A percentile compares a stretch with the other conserved stretches of the same genome.
Conservation (phyloP, 2,113 vertebrate species). For the Festucalex cinctus region DNA sequence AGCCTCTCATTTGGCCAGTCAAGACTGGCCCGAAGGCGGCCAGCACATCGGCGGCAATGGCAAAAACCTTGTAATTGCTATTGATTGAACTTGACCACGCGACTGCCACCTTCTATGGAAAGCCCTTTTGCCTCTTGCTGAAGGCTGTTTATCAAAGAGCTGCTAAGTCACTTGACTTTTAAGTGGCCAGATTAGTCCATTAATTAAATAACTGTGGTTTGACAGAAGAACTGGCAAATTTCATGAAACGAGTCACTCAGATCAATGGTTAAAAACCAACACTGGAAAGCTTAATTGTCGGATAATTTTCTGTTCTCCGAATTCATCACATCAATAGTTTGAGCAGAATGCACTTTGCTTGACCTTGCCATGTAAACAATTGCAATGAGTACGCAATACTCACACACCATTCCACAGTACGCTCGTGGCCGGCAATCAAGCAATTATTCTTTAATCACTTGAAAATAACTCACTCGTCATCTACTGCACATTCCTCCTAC, state of each 20-base stretch:
- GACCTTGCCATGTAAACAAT: not conserved
- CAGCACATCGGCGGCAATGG: constrained; percentile 13
- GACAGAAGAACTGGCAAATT: constrained; percentile 2
- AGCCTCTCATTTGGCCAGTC: not conserved
- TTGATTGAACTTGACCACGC: constrained; percentile 38
- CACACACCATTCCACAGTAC: not conserved
- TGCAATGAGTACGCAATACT: not conserved
- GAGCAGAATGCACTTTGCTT: not conserved
- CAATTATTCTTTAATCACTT: not conserved
- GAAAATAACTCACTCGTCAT: not conserved
- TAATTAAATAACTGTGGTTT: constrained; percentile 15
- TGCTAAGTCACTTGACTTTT: constrained; percentile 13
- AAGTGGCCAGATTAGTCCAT: constrained; percentile 28
- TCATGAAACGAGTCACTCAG: not conserved
- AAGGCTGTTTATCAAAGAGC: constrained; percentile 14
- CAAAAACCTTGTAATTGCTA: constrained; percentile 33
- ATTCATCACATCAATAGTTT: not conserved
- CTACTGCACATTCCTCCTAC: not conserved
- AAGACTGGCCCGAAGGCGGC: constrained; percentile 9
- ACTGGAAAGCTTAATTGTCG: not conserved
- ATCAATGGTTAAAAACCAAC: not conserved
- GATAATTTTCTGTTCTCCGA: not conserved
- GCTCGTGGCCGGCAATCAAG: not conserved
- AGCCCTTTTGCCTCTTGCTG: not conserved
- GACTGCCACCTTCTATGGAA: constrained; percentile 2